Base-by-base conservation (phyloP, 2,888 invertebrate species). In the Cephus nigrinus region DNA sequence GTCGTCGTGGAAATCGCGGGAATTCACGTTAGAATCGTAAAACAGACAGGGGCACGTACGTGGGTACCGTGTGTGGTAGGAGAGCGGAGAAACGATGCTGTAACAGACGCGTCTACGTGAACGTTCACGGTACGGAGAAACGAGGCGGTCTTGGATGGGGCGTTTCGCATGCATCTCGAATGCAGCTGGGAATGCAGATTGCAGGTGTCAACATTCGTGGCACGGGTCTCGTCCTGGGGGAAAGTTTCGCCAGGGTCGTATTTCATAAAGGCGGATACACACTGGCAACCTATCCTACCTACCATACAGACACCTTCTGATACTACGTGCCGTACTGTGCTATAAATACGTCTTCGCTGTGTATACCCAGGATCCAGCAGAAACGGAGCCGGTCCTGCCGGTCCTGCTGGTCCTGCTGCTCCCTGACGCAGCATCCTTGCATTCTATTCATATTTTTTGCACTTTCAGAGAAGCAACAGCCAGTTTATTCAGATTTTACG, bases 401-500 rank as follows among this genome's bases (percentile, higher is more conserved):
- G 31, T 31, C n/a, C 69, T 23, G 69, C 69, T 0, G 12, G 30
- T 69, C 31, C 69, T 31, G 69, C 30, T 4, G 69, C 12, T 31
- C 31, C 69, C 30, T 30, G 69, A 69, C 69, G 32, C 69, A 30
- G 31, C 31, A 32, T 69, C 32, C 69, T 30, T 23, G 69, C 69
- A 40, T 40, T 40, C 40, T 40, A 40, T 15, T 40, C 40, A 15
- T 40, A 40, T 40, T 40, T 40, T 40, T 40, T 40, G 40, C 40
- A 40, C 40, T 15, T 40, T 40, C 40, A 40, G 40, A 40, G 40
- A 78, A 76, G 85, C 84, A 85, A 84, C 85, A 85, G 83, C 85
- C 79, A 85, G 85, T 86, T 86, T 84, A 85, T 85, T 85, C 84
- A 83, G 82, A 85, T 85, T 86, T 83, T 78, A 85, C 80, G 81